Evolutionary conservation across 2,797 vertebrate species (phyloP), one percentile per base, ranked within the genome.

Genomic region (Acanthurus lineatus): DNA sequence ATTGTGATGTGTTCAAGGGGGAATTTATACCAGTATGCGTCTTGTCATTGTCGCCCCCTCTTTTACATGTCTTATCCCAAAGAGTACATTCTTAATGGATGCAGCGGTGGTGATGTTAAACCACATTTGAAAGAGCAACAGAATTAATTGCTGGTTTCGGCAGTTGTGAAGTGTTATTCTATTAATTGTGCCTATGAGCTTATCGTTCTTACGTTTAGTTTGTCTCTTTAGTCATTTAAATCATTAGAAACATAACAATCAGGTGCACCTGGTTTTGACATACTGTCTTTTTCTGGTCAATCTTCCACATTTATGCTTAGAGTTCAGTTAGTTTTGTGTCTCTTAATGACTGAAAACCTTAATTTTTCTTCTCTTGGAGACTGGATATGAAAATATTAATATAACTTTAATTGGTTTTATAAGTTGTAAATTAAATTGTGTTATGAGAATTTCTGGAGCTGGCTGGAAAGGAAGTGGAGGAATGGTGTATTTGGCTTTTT

Each of bases 1-100:
- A 92, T 92, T 86, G 85, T 22, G 51, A 73, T 74, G 70, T 63
- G 73, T 89, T 89, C 83, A 61, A 71, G 58, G 64, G 65, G 82
- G 86, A 84, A 85, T 91, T 90, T 88, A 82, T 82, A 62, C 60
- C 28, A 68, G 68, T 57, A 73, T 47, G 47, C 75, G 40, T 66
- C 57, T 78, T 77, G 85, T 86, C 76, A 44, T 65, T 47, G 7
- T 56, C 63, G 3, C 69, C 63, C 51, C 73, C 81, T 82, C 75
- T 62, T 77, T 63, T 64, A 3, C 77, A 53, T 6, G 48, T 76
- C 68, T 73, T 56, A 68, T 66, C 60, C 63, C 67, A 32, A 47
- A 28, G 57, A 84, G 58, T 70, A 2, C 28, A 3, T 52, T 61
- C 54, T 69, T 62, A 84, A 80, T 57, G 63, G 67, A 79, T 52